Evolutionary conservation across 2,888 invertebrate species (phyloP), one percentile per base, ranked within the genome.

Genomic region (Oscheius sp.): DNA sequence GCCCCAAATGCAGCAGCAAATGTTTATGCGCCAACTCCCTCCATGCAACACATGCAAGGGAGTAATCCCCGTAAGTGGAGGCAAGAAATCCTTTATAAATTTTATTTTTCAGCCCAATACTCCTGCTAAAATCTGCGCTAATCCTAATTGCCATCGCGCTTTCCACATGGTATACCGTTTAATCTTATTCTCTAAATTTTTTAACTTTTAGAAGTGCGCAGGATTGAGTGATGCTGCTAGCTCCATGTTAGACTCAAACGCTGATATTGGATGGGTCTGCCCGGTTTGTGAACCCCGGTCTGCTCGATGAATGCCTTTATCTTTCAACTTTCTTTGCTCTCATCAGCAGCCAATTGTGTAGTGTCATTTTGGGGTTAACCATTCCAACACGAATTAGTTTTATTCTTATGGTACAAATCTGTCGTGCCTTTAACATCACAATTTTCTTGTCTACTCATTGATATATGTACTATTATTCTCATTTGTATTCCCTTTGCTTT

Each of bases 321-420:
- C 25, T 2, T 23, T 17, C 48, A 5, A 3, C 8, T n/a, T 5
- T 23, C 55, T 33, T n/a, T 57, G 25, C 23, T 37, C 20, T 34
- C 15, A 20, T 52, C 27, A 33, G 25, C 25, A 15, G 31, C 63
- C 48, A 46, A 46, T 48, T 33, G 31, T 3, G 23, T 23, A 27
- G 45, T 63, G 46, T 63, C 63, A 63, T 63, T 63, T 45, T 57
- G 57, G 57, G 34, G 57, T 33, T 17, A 57, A 37, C 57, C 57
- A 57, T 57, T 57, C 57, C 57, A 37, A 10, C 34, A n/a, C n/a
- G n/a, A n/a, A n/a, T n/a, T n/a, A n/a, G n/a, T n/a, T n/a, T n/a
- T n/a, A n/a, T n/a, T n/a, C n/a, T n/a, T n/a, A n/a, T n/a, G n/a
- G n/a, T n/a, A n/a, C n/a, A n/a, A n/a, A n/a, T n/a, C n/a, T n/a